Base-by-base conservation (phyloP, 2,888 invertebrate species). In the Thymelicus sylvestris region DNA sequence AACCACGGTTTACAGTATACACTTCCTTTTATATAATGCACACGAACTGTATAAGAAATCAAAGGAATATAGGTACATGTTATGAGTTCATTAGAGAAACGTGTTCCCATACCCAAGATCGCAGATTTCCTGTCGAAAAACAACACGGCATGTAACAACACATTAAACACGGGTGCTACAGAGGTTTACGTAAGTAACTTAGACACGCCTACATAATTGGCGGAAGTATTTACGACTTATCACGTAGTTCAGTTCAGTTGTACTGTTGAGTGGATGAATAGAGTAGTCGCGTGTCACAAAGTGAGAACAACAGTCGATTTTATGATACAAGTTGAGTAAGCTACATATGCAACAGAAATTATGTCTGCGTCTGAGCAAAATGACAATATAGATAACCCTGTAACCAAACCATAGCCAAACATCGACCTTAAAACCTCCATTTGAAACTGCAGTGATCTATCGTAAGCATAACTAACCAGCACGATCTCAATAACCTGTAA, bases 101-200 rank as follows among this genome's bases (percentile, higher is more conserved):
- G n/a, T 6, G 47, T 62, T 66, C 66, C 31, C 57, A 59, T 7
- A 19, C 64, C 50, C 12, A 64, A 65, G 52, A 50, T 50, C 38
- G 62, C 47, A 38, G 8, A 38, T 38, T 64, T 64, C 63, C 63
- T 48, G 48, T 64, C 55, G 24, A 55, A 55, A 50, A 64, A 64
- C n/a, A 62, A 47, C 4, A 31, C 12, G 38, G 12, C 38, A 64
- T 31, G 38, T 38, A 50, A 64, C 41, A 44, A 47, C 41, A 48
- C 24, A 66, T 66, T 66, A 57, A 57, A 12, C n/a, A 66, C 66
- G 66, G 57, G 57, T 57, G 57, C n/a, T 57, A 59, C 66, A 24
- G 24, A 24, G 31, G 55, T 55, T 66, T 59, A 66, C 59, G 66
- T 59, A 66, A 66, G 8, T 31, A 15, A 6, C 57, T 66, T 10